These are phyloP conservation scores for Sepiola atlantica DNA, from an alignment of 2,888 invertebrate genomes.

Conservation along the genomic window DNA sequence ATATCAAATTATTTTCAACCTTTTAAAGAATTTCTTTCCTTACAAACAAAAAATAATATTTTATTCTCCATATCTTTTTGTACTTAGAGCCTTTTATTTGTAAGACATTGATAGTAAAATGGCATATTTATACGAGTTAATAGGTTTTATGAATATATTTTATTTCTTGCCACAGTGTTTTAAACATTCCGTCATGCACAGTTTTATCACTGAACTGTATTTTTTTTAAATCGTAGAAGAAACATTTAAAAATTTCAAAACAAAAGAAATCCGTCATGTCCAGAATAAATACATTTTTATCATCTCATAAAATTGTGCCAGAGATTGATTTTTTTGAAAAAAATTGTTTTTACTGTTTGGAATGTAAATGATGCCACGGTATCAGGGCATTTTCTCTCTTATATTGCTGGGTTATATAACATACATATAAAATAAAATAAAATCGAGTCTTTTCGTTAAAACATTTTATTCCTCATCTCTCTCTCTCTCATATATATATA, in stretches of 20 bases:
- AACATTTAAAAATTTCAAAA: neutral
- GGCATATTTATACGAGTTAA: neutral
- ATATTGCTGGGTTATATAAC: neutral
- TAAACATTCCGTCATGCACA: neutral
- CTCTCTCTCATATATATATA: too few species aligned
- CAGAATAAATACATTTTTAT: neutral
- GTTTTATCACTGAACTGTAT: neutral
- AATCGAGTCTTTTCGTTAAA: too few species aligned
- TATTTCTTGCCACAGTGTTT: neutral
- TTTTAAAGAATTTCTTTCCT: neutral
- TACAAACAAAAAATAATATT: neutral
- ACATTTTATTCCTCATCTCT: too few species aligned
- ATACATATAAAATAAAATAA: too few species aligned
- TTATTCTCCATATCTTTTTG: neutral
- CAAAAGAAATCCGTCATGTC: neutral
- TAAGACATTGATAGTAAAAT: neutral
- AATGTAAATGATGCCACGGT: neutral
- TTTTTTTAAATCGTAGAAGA: neutral
- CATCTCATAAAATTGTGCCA: neutral
- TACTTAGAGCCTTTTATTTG: neutral
- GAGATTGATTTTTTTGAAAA: neutral
- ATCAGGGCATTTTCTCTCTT: neutral
- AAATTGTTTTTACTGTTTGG: neutral
- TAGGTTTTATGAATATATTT: neutral
- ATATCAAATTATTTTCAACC: neutral